phyloP scores from a whole-genome alignment of 1,140 invertebrate species.

The Leptestheria dahalacensis region DNA sequence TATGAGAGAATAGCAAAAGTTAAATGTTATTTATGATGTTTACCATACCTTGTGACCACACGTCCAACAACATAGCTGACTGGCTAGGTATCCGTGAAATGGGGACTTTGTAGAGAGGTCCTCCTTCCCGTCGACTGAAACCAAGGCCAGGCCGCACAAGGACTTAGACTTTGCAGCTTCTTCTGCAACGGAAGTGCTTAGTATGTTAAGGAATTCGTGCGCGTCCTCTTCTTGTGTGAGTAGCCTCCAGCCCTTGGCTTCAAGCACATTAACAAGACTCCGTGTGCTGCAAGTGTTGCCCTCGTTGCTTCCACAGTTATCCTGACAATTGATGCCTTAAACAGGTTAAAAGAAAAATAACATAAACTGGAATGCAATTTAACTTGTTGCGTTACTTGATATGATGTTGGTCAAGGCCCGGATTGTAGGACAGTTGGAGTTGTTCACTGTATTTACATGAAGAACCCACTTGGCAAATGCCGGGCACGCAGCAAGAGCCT shows the following conservation, averaged over 20 bases:
- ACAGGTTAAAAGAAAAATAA: too few species aligned
- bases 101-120: conserved; percentile 33
- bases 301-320: too few species aligned
- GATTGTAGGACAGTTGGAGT: not conserved
- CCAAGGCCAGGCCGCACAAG: not conserved
- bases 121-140: not conserved
- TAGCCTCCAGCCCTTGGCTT: conserved; percentile 58
- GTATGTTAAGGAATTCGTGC: conserved; percentile 74
- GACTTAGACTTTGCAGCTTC: conserved; percentile 39
- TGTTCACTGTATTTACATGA: not conserved
- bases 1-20: conserved; percentile 25
- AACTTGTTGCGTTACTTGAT: not conserved
- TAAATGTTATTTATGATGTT: conserved; percentile 13
- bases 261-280: not conserved
- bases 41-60: conserved; percentile 55
- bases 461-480: not conserved
- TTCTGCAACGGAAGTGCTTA: conserved; percentile 71
- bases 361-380: too few species aligned
- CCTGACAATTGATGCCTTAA: too few species aligned
- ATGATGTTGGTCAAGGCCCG: not conserved
- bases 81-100: conserved; percentile 65
- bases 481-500: not conserved
- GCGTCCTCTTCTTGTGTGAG: conserved; percentile 81
- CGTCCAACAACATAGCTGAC: conserved; percentile 60
- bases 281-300: conserved; percentile 3